Conservation (phyloP, 2,113 vertebrate species). For the Neogobius melanostomus region DNA sequence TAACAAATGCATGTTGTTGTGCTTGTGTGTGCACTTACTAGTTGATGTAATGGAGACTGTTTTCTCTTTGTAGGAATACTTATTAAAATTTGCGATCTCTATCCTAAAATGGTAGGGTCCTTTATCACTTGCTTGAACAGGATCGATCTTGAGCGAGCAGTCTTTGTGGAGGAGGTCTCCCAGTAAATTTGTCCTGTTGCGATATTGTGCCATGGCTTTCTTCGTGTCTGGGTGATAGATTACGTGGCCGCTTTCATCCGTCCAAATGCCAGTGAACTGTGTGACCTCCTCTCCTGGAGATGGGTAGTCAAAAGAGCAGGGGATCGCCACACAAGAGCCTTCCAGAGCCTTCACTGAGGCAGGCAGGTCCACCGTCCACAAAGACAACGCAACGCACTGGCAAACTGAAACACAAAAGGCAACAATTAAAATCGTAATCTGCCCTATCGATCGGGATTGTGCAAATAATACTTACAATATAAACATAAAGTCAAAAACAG, state of each 20-base stretch:
- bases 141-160: slow-evolving; percentile 70
- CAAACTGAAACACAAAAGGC: slow-evolving; percentile 30
- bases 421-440: not conserved
- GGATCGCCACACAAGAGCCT: slow-evolving; percentile 72
- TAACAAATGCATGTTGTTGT: too few relatives aligned
- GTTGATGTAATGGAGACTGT: slow-evolving; percentile 45
- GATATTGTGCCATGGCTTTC: slow-evolving; percentile 22
- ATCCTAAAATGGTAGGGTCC: slow-evolving; percentile 69
- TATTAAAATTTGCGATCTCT: slow-evolving; percentile 46
- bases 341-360: slow-evolving; percentile 53
- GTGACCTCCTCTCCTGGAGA: not conserved
- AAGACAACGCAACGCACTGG: slow-evolving; percentile 19
- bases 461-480: slow-evolving; percentile 30
- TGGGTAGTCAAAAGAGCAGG: slow-evolving; percentile 67
- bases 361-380: slow-evolving; percentile 57
- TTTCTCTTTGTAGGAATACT: not conserved
- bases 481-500: slow-evolving; percentile 14
- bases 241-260: fast-evolving
- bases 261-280: slow-evolving; percentile 62
- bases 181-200: slow-evolving; percentile 42
- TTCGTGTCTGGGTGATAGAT: slow-evolving; percentile 44
- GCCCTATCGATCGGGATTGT: not conserved
- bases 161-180: slow-evolving; percentile 56
- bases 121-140: slow-evolving; percentile 35
- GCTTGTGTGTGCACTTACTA: slow-evolving; percentile 50